These are phyloP conservation scores for Trypoxylus dichotomus DNA, from an alignment of 1,140 invertebrate species.

Conservation along the genomic window DNA sequence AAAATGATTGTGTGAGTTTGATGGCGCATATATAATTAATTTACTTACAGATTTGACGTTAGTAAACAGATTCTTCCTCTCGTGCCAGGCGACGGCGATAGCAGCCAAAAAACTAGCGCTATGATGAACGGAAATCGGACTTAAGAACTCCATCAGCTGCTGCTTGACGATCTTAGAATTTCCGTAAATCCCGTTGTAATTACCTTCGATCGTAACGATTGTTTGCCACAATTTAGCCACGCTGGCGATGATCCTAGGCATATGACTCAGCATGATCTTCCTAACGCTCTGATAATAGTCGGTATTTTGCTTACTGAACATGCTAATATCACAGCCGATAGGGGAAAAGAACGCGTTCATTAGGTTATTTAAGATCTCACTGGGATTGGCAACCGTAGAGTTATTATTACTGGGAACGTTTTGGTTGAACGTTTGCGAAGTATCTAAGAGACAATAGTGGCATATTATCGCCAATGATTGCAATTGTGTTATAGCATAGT, in stretches of 20 bases:
- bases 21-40: neutral
- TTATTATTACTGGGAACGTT: slow-evolving; percentile 56
- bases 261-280: slow-evolving; percentile 74
- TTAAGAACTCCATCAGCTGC: slow-evolving; percentile 82
- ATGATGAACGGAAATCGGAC: slow-evolving; percentile 85
- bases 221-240: slow-evolving; percentile 82
- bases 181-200: slow-evolving; percentile 58
- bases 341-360: slow-evolving; percentile 72
- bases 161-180: slow-evolving; percentile 70
- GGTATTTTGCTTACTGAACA: slow-evolving; percentile 46
- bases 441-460: slow-evolving; percentile 84
- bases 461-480: slow-evolving; percentile 82
- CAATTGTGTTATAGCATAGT: slow-evolving; percentile 79
- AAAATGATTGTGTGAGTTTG: neutral
- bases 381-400: slow-evolving; percentile 57
- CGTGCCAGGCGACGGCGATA: slow-evolving; percentile 88
- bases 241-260: slow-evolving; percentile 81
- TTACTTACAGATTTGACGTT: slow-evolving; percentile 57
- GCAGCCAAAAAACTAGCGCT: slow-evolving; percentile 81
- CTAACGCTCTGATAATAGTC: slow-evolving; percentile 66
- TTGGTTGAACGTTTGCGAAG: slow-evolving; percentile 65
- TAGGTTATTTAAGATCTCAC: slow-evolving; percentile 79
- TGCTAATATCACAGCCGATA: slow-evolving; percentile 43
- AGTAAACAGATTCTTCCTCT: slow-evolving; percentile 60
- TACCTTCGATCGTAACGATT: slow-evolving; percentile 54